Conservation (phyloP, 2,113 vertebrate species). For the Larimichthys crocea region DNA sequence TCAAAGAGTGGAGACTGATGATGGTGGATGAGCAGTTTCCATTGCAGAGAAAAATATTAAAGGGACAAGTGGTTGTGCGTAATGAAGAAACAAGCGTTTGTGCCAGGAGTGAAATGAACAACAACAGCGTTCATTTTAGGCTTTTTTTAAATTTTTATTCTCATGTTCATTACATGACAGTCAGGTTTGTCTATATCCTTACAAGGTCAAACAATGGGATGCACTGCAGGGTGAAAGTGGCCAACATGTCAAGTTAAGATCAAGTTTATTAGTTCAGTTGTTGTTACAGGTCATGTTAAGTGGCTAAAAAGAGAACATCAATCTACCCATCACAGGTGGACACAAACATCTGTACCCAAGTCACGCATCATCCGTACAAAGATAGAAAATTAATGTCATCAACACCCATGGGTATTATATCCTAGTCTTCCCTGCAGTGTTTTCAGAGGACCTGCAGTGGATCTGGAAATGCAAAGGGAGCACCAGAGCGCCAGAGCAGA, state of each 20-base stretch:
- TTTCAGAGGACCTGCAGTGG: constrained; percentile 43
- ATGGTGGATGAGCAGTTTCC: constrained; percentile 94
- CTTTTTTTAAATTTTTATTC: constrained; percentile 29
- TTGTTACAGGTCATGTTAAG: not conserved
- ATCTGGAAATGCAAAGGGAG: constrained; percentile 36
- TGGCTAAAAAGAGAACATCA: constrained; percentile 6
- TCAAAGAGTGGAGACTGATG: constrained; percentile 96
- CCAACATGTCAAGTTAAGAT: constrained; percentile 47
- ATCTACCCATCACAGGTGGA: not conserved
- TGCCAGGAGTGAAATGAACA: constrained; percentile 39
- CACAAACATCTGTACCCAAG: constrained; percentile 5
- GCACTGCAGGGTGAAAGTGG: constrained; percentile 5
- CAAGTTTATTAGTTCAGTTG: constrained; percentile 40
- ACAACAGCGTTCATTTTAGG: constrained; percentile 2
- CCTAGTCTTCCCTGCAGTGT: constrained; percentile 29
- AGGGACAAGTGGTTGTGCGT: constrained; percentile 85
- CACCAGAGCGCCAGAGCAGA: constrained; percentile 22
- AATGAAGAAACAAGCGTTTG: constrained; percentile 64
- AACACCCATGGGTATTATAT: constrained; percentile 26
- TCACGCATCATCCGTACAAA: constrained; percentile 14
- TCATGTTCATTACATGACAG: constrained; percentile 14
- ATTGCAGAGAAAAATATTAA: constrained; percentile 90
- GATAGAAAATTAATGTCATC: constrained; percentile 36
- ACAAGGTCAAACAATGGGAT: constrained; percentile 68
- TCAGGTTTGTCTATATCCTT: constrained; percentile 17